phyloP scores from a whole-genome alignment of 1,140 invertebrate genomes.

The Pseudomyrmex sp. region DNA sequence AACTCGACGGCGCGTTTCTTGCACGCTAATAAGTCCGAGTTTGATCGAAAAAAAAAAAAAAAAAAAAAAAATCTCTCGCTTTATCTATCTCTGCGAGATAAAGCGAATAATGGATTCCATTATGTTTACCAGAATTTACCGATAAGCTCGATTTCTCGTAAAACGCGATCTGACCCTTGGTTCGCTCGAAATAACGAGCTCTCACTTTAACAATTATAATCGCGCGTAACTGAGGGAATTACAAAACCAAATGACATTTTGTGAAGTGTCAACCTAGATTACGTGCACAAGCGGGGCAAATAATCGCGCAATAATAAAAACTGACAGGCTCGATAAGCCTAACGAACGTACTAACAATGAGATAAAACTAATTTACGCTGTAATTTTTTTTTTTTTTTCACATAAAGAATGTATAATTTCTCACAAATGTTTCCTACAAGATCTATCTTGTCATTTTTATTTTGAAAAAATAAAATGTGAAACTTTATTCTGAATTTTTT shows the following conservation, averaged over 20 bases:
- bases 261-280: not conserved
- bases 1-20: slow-evolving; percentile 14
- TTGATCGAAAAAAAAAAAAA: not conserved
- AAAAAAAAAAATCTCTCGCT: slow-evolving; percentile 17
- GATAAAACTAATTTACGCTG: no score
- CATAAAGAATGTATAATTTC: no score
- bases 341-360: no score
- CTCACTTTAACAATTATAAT: not conserved
- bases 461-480: no score
- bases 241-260: slow-evolving; percentile 3
- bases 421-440: no score
- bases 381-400: no score
- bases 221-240: not conserved
- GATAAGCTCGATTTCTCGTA: slow-evolving; percentile 26
- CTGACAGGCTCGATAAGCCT: no score
- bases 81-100: slow-evolving; percentile 29
- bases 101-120: slow-evolving; percentile 40
- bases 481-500: no score
- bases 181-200: not conserved
- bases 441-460: no score
- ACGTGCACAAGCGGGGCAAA: not conserved
- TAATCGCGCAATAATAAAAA: not conserved
- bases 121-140: slow-evolving; percentile 2
- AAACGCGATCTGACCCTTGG: not conserved
- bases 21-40: not conserved